Percentiles rank a stretch among this genome's conserved stretches.
Conservation (phyloP, 2,113 vertebrate species). For the Odontesthes bonariensis region DNA sequence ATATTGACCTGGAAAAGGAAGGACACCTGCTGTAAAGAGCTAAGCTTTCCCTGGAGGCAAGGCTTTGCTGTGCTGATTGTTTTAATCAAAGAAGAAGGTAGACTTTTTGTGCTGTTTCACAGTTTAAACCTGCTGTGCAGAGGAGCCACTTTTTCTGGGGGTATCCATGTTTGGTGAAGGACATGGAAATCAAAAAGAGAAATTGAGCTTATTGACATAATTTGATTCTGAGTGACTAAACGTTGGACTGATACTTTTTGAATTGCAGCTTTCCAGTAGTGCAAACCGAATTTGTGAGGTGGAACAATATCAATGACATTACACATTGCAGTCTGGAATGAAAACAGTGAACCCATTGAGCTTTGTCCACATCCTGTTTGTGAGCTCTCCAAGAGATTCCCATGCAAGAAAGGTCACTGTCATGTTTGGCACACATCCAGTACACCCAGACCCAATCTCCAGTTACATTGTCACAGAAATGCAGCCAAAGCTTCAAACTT, state of each 20-base stretch:
- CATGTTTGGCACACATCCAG: constrained; percentile 64
- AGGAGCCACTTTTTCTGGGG: too few relatives aligned
- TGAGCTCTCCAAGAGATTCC: constrained; percentile 54
- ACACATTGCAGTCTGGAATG: constrained; percentile 19
- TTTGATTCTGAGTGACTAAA: not conserved
- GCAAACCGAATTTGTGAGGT: not conserved
- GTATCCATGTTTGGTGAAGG: too few relatives aligned
- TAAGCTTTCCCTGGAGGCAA: too few relatives aligned
- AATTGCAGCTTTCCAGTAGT: not conserved
- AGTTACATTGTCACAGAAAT: too few relatives aligned
- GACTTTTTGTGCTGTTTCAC: too few relatives aligned
- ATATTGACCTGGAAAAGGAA: too few relatives aligned
- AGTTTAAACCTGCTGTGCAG: too few relatives aligned
- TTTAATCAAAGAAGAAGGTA: too few relatives aligned
- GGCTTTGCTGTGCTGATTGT: too few relatives aligned
- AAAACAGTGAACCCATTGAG: constrained; percentile 52
- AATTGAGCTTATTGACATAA: not conserved
- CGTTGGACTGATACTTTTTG: not conserved
- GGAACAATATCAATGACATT: not conserved
- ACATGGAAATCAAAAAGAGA: not conserved
- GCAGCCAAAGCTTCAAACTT: too few relatives aligned
- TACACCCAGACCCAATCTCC: constrained; percentile 36
- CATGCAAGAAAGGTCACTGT: constrained; percentile 65
- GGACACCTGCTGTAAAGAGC: too few relatives aligned
- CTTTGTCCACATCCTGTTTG: constrained; percentile 70